Evolutionary conservation across 2,797 vertebrate species (phyloP).

Genomic region (Acanthurus lineatus): DNA sequence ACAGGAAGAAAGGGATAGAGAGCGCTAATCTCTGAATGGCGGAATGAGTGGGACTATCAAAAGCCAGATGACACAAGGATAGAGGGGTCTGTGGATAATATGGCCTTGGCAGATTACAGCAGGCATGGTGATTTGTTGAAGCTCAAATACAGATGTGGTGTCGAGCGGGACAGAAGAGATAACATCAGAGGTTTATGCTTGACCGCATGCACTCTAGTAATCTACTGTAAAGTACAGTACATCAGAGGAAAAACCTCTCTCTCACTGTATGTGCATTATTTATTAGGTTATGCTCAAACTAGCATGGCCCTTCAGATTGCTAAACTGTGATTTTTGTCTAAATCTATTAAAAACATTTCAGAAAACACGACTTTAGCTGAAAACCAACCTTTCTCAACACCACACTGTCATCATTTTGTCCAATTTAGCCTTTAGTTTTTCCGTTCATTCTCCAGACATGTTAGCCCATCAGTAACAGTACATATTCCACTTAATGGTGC

Average conservation of each 20-base stretch:
- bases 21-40: conserved; percentile 66
- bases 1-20: conserved; percentile 62
- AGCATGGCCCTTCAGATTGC: background rate
- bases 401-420: background rate
- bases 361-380: background rate
- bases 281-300: conserved; percentile 14
- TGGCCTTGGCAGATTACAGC: conserved; percentile 70
- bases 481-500: background rate
- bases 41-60: conserved; percentile 67
- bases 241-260: conserved; percentile 32
- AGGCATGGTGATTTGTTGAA: conserved; percentile 59
- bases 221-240: conserved; percentile 54
- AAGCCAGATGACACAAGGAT: conserved; percentile 66
- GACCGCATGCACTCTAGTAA: conserved; percentile 62
- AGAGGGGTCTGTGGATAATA: conserved; percentile 48
- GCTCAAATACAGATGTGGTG: conserved; percentile 70
- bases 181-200: conserved; percentile 53
- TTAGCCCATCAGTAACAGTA: background rate
- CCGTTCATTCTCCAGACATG: background rate
- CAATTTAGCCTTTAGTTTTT: background rate
- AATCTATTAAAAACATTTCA: background rate
- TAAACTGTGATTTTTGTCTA: background rate
- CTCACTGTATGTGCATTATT: conserved; percentile 30
- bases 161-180: conserved; percentile 44
- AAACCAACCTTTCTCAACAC: too few relatives aligned